Percentiles rank a stretch among this genome's conserved stretches.
Evolutionary conservation across 2,888 invertebrate species (phyloP).

Genomic region (Tillus elongatus): DNA sequence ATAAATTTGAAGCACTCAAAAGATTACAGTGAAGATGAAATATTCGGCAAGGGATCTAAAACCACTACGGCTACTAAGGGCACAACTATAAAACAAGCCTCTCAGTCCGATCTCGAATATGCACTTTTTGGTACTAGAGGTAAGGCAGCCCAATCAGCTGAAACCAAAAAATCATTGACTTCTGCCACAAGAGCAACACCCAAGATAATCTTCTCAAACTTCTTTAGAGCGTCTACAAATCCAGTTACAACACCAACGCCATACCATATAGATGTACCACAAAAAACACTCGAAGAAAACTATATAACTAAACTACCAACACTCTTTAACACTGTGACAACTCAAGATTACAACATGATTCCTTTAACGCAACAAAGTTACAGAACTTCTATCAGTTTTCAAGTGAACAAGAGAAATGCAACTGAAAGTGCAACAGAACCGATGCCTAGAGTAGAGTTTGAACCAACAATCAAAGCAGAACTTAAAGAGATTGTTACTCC

Average conservation of each 20-base stretch:
- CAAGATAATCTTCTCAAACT: conserved; percentile 33
- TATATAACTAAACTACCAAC: conserved; percentile 19
- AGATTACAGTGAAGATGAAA: conserved; percentile 16
- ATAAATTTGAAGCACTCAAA: too few relatives aligned
- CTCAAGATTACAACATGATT: conserved; percentile 17
- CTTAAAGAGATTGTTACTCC: conserved; percentile 19
- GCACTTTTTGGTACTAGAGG: conserved; percentile 11
- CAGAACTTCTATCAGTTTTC: conserved; percentile 46
- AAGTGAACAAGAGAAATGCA: conserved; percentile 40
- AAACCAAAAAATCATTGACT: conserved; percentile 16
- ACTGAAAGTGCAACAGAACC: conserved; percentile 9
- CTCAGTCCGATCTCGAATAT: conserved; percentile 5
- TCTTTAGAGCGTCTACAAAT: conserved; percentile 27
- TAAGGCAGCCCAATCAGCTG: conserved; percentile 12
- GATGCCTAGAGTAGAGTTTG: conserved; percentile 11
- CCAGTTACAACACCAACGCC: neutral
- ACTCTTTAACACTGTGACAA: too few relatives aligned
- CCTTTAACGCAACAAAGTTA: conserved; percentile 43
- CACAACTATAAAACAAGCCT: conserved; percentile 17
- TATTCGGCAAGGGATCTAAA: conserved; percentile 10
- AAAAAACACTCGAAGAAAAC: neutral
- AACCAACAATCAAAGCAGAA: conserved; percentile 20
- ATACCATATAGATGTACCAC: too few relatives aligned
- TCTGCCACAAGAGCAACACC: conserved; percentile 15
- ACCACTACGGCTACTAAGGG: conserved; percentile 7